Base-by-base conservation (phyloP, 2,797 vertebrate genomes). In the Discoglossus pictus region DNA sequence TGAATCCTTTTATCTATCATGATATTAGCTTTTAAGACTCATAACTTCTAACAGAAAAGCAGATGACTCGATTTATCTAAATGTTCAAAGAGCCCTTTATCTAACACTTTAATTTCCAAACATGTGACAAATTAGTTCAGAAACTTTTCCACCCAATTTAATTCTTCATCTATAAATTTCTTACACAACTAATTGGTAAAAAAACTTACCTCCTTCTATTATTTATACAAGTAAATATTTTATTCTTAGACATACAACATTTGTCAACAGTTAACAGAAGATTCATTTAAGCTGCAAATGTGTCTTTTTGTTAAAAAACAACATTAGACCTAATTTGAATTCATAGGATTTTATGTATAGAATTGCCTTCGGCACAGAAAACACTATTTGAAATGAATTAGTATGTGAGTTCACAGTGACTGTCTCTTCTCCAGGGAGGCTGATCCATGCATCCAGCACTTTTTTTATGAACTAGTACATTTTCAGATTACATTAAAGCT, bases 1-100 rank as follows among this genome's bases (percentile, higher is more conserved):
- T 50, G 18, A 58, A 25, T 55, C 43, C 18, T 25, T 65, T 66
- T 40, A 58, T 66, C 64, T 31, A 58, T 56, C 23, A 48, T 42
- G 16, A 66, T 39, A 21, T 39, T n/a, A n/a, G 43, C 38, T 58
- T 39, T 48, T 58, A 40, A 65, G n/a, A n/a, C 52, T 9, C 10
- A 31, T 25, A 24, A 25, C n/a, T 7, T 31, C 24, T 51, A 16
- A 31, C 7, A 55, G 31, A 46, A 56, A 40, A 51, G n/a, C n/a
- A 38, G 55, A 65, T 66, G 34, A 36, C 23, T 21, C 48, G 35
- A 50, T 36, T 58, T 48, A 50, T 55, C 23, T 20, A 56, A 23
- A 27, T 48, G n/a, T 31, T 58, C 23, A 58, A 40, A 58, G 31
- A 38, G 9, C 39, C 23, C 21, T 66, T 66, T 39, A 40, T 9